Conservation (phyloP, 1,140 invertebrate genomes). For the Megathymus violae region DNA sequence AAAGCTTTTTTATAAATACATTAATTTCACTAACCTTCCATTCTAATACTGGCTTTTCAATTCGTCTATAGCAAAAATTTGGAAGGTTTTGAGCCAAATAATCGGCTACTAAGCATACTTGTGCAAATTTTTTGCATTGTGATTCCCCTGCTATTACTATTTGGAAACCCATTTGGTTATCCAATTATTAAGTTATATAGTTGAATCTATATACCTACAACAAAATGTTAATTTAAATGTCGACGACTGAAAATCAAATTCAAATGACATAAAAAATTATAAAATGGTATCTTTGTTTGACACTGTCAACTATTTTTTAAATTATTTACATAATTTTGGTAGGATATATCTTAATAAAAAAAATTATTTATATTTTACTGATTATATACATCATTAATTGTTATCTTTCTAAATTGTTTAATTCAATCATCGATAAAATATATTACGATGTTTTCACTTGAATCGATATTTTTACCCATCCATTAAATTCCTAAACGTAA, state of each 20-base stretch:
- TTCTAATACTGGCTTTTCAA: slow-evolving; percentile 68
- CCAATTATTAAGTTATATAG: too few relatives aligned
- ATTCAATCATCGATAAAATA: slow-evolving; percentile 6
- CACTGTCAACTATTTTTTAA: neutral
- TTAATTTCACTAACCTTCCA: slow-evolving; percentile 77
- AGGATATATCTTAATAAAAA: too few relatives aligned
- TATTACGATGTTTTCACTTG: too few relatives aligned
- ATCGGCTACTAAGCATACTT: slow-evolving; percentile 71
- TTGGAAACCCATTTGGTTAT: slow-evolving; percentile 56
- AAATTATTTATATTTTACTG: too few relatives aligned
- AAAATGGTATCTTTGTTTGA: neutral
- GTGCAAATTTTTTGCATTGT: slow-evolving; percentile 67
- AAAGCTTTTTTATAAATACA: too few relatives aligned
- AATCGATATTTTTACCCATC: too few relatives aligned
- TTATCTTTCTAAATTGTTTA: neutral
- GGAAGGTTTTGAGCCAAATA: slow-evolving; percentile 71
- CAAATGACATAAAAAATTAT: neutral
- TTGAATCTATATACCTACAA: too few relatives aligned
- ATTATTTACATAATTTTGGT: neutral
- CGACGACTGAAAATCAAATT: neutral
- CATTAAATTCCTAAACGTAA: too few relatives aligned
- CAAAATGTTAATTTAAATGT: neutral
- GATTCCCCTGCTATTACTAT: slow-evolving; percentile 75
- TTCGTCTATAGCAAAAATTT: slow-evolving; percentile 66
- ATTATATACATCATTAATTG: too few relatives aligned